Conservation (phyloP, 2,888 invertebrate genomes). For the Tridacna crocea region DNA sequence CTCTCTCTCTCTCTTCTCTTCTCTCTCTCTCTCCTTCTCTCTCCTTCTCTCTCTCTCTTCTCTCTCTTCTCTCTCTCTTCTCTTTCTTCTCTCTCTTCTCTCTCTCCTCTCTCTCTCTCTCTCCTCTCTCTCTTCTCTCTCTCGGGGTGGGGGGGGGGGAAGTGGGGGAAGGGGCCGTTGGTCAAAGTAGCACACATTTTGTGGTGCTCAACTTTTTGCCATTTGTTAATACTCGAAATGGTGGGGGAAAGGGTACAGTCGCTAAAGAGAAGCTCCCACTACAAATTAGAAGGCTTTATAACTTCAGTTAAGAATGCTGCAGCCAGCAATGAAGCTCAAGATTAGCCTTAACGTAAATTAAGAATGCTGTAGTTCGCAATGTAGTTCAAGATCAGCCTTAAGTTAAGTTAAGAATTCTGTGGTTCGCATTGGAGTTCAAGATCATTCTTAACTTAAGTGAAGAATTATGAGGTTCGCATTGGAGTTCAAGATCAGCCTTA, state of each 20-base stretch:
- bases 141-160: not conserved
- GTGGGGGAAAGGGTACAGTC: not conserved
- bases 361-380: too few relatives aligned
- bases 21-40: conserved; percentile 21
- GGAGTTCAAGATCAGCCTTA: not conserved
- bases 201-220: too few relatives aligned
- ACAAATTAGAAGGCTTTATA: too few relatives aligned
- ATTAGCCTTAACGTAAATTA: not conserved
- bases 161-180: not conserved
- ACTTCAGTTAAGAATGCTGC: too few relatives aligned
- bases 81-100: not conserved
- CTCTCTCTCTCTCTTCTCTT: conserved; percentile 2
- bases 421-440: not conserved
- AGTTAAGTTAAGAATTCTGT: too few relatives aligned
- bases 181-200: not conserved
- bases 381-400: too few relatives aligned
- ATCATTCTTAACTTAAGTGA: too few relatives aligned
- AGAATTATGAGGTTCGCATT: too few relatives aligned
- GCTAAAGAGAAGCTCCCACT: too few relatives aligned
- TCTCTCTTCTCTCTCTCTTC: not conserved
- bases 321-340: too few relatives aligned
- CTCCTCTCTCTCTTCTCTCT: conserved; percentile 8
- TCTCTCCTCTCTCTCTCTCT: not conserved
- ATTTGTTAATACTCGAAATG: not conserved
- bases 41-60: conserved; percentile 19